Percentiles rank a stretch among this genome's conserved stretches.
Evolutionary conservation across 1,140 invertebrate species (phyloP).

Genomic region (Hyles vespertilio): DNA sequence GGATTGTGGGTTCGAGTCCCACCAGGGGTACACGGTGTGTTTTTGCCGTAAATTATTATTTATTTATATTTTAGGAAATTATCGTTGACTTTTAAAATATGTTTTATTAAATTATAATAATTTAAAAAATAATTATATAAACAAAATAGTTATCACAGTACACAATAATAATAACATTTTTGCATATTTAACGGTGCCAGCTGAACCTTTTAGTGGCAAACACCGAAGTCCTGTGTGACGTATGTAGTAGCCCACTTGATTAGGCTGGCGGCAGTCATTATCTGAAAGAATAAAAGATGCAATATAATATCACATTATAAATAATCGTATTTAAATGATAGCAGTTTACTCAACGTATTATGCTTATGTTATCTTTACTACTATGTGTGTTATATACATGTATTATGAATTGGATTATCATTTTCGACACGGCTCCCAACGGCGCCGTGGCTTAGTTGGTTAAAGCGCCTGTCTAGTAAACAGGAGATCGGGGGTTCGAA

Average conservation of each 20-base stretch:
- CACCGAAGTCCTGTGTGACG: conserved; percentile 46
- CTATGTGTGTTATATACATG: background rate
- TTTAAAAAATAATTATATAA: background rate
- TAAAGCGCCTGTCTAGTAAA: conserved; percentile 81
- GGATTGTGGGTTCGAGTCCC: conserved; percentile 59
- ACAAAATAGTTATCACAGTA: background rate
- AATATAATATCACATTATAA: no score
- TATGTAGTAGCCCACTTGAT: conserved; percentile 56
- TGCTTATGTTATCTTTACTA: background rate
- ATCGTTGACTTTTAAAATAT: background rate
- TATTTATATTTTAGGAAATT: no score
- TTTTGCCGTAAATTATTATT: no score
- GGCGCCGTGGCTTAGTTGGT: conserved; percentile 80
- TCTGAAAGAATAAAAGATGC: conserved; percentile 24
- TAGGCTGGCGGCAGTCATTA: conserved; percentile 45
- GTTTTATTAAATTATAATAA: conserved; percentile 4
- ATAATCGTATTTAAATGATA: no score
- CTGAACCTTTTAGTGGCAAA: conserved; percentile 41
- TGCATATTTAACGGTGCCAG: background rate
- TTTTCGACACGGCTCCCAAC: conserved; percentile 21
- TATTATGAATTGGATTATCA: conserved; percentile 7
- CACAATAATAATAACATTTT: background rate
- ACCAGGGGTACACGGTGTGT: conserved; percentile 28
- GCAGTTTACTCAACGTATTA: background rate
- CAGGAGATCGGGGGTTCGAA: conserved; percentile 80